Conservation (phyloP, 2,797 vertebrate genomes). For the Sardinella longiceps region DNA sequence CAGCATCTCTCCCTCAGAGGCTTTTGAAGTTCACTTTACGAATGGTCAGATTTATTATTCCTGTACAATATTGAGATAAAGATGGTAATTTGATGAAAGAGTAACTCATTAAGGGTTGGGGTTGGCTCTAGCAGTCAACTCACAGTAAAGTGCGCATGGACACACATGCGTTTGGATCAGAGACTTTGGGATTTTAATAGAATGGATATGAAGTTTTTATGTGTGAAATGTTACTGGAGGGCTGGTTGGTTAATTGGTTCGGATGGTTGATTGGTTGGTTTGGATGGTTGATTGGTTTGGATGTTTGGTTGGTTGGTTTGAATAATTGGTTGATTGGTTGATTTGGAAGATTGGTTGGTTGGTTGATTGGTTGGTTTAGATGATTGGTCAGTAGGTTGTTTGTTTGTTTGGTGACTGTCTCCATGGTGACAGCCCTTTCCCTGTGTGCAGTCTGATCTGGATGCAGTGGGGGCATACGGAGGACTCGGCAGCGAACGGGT, state of each 20-base stretch:
- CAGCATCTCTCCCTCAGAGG: background rate
- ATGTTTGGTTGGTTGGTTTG: background rate
- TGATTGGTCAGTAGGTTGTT: too few species aligned
- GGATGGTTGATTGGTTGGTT: background rate
- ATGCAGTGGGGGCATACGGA: constrained; percentile 59
- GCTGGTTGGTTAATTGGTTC: background rate
- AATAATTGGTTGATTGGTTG: background rate
- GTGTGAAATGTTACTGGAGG: background rate
- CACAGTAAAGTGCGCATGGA: background rate
- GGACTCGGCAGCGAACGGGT: constrained; percentile 53
- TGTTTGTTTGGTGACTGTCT: background rate
- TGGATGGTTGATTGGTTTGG: background rate
- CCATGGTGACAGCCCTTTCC: constrained; percentile 43
- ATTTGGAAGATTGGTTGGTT: background rate
- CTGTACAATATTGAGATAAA: too few species aligned
- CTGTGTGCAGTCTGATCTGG: constrained; percentile 67
- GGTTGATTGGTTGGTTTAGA: background rate
- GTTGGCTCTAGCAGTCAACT: background rate
- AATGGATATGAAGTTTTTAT: background rate
- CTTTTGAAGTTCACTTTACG: background rate
- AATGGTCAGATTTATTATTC: background rate
- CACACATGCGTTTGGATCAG: background rate
- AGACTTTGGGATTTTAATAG: background rate
- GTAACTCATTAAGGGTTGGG: background rate
- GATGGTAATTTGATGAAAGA: background rate